Base-by-base conservation (phyloP, 2,797 vertebrate genomes). In the Peromyscus eremicus region DNA sequence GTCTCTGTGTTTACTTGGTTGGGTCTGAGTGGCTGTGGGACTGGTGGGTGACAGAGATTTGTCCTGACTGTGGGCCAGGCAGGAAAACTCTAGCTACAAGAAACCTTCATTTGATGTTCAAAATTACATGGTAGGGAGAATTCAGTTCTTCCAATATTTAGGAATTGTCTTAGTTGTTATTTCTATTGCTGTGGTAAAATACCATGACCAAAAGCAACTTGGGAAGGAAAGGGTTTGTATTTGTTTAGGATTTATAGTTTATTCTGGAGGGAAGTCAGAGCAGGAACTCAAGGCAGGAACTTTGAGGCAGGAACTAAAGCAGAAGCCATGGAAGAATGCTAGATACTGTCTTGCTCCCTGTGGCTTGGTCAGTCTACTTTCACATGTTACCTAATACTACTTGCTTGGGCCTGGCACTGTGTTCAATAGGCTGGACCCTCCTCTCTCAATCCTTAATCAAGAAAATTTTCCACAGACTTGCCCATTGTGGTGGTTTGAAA, bases 61-160 rank as follows among this genome's bases (percentile, higher is more conserved):
- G n/a, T n/a, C n/a, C n/a, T n/a, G n/a, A n/a, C n/a, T n/a, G n/a
- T n/a, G n/a, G n/a, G n/a, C n/a, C n/a, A n/a, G n/a, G n/a, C n/a
- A n/a, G n/a, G n/a, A n/a, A n/a, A n/a, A n/a, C n/a, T n/a, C n/a
- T n/a, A n/a, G n/a, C n/a, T n/a, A 68, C 62, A 19, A 70, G 64
- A 95, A 85, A 86, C 8, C 60, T 91, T 75, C 25, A 60, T 80
- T 64, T 93, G 64, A 92, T 29, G 60, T 95, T 88, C 62, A 70
- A 89, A 60, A 62, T 94, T 52, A 13, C 52, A 52, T 52, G 52
- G 52, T 52, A 52, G 52, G 52, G 32, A 94, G 49, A 89, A 62
- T 93, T 90, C 79, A n/a, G 62, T 40, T 25, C 46, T 91, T 83
- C 75, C 52, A 91, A 64, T n/a, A 34, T 76, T 93, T 96, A 73